Evolutionary conservation across 2,888 invertebrate species (phyloP).

Genomic region (Andrena fulva): DNA sequence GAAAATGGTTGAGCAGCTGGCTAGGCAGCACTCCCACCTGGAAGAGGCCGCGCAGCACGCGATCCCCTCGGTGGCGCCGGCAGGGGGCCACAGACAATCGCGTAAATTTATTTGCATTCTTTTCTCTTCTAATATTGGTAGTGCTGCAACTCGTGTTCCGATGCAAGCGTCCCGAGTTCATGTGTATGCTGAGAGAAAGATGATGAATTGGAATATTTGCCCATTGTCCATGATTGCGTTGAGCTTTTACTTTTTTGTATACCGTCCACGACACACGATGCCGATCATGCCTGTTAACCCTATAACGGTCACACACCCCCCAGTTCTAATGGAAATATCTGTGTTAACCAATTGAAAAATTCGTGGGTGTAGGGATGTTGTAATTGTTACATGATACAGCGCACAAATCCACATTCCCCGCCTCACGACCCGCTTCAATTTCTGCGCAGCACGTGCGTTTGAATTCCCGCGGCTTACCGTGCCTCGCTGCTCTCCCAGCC

Average conservation of each 20-base stretch:
- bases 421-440: constrained; percentile 7
- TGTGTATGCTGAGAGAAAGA: constrained; percentile 11
- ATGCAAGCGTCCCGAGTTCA: neutral
- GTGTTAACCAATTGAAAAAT: constrained; percentile 10
- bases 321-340: constrained; percentile 25
- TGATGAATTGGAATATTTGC: neutral
- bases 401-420: constrained; percentile 29
- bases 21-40: constrained; percentile 97
- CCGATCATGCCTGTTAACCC: constrained; percentile 20
- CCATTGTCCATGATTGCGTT: constrained; percentile 6
- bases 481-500: constrained; percentile 2
- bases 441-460: constrained; percentile 14
- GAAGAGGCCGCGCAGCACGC: constrained; percentile 95
- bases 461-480: constrained; percentile 40
- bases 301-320: constrained; percentile 14
- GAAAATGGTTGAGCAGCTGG: constrained; percentile 98
- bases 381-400: constrained; percentile 17
- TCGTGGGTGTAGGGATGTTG: constrained; percentile 17
- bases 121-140: constrained; percentile 52
- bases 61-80: constrained; percentile 77
- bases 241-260: constrained; percentile 36
- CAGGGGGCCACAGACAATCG: constrained; percentile 79
- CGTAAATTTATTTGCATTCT: constrained; percentile 76
- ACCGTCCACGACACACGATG: constrained; percentile 2
- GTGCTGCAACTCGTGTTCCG: constrained; percentile 17